These are phyloP conservation scores for Burhinus oedicnemus DNA, from an alignment of 2,113 vertebrate species.

Conservation along the genomic window DNA sequence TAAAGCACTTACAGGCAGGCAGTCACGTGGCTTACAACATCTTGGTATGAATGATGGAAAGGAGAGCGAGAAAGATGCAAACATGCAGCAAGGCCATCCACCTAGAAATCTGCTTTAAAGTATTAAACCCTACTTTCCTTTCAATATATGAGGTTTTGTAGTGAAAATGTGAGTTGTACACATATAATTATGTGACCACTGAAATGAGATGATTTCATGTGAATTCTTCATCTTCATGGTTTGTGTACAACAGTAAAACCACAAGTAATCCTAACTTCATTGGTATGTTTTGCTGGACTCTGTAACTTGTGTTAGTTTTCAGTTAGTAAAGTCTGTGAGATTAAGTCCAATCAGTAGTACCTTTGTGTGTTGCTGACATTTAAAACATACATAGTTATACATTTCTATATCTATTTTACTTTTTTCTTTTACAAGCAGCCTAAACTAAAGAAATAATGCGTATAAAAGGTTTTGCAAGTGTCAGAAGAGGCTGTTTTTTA, in stretches of 20 bases:
- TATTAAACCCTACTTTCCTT: constrained; percentile 3
- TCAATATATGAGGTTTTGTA: neutral
- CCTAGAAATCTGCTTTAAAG: constrained; percentile 59
- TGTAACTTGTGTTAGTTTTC: neutral
- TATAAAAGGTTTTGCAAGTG: neutral
- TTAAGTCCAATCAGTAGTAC: neutral
- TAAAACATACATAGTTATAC: neutral
- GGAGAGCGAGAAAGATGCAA: constrained; percentile 52
- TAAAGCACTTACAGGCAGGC: constrained; percentile 70
- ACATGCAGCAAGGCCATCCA: constrained; percentile 73
- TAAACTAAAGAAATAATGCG: neutral
- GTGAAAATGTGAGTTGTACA: neutral
- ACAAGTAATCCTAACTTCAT: neutral
- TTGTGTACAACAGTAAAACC: neutral
- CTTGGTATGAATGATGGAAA: constrained; percentile 64
- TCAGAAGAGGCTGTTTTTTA: neutral
- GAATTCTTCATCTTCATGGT: neutral
- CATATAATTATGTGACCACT: neutral
- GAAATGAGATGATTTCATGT: constrained; percentile 16
- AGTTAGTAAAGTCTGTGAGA: neutral
- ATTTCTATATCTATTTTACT: neutral
- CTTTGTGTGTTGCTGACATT: neutral
- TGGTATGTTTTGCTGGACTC: neutral
- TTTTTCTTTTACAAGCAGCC: neutral
- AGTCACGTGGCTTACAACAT: constrained; percentile 60